A percentile compares a stretch with the other conserved stretches of the same genome.
Evolutionary conservation across 2,113 vertebrate species (phyloP).

Genomic region (Oreocharis arfaki): DNA sequence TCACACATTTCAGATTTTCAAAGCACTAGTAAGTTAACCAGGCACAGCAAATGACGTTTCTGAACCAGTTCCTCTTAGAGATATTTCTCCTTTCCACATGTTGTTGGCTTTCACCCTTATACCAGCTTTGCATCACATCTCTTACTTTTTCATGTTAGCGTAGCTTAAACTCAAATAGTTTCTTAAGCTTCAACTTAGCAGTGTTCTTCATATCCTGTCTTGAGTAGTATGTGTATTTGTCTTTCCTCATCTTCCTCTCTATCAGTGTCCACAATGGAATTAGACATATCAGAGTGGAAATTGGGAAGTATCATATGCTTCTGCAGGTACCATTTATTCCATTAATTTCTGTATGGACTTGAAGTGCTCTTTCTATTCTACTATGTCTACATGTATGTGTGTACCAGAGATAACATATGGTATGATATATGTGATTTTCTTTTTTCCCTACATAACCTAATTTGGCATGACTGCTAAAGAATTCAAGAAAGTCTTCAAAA

Average conservation of each 20-base stretch:
- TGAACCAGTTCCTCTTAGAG: slow-evolving; percentile 2
- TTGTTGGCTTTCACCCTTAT: neutral
- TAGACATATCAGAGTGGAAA: neutral
- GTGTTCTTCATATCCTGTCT: neutral
- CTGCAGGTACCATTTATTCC: neutral
- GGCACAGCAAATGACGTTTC: slow-evolving; percentile 55
- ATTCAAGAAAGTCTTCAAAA: neutral
- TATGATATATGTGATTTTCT: neutral
- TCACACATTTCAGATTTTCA: slow-evolving; percentile 63
- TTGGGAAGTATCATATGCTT: neutral
- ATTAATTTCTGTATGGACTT: neutral
- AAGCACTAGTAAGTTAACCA: slow-evolving; percentile 57
- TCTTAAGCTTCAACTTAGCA: neutral
- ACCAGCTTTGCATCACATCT: neutral
- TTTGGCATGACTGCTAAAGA: neutral
- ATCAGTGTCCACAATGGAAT: neutral
- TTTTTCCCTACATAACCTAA: neutral
- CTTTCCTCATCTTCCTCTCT: neutral
- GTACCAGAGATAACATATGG: neutral
- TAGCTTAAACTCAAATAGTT: neutral
- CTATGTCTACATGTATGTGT: neutral
- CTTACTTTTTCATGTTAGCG: neutral
- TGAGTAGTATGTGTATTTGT: neutral
- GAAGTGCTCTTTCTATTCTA: neutral
- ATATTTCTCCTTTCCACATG: slow-evolving; percentile 8